Percentiles rank a stretch among this genome's conserved stretches.
Conservation (phyloP, 2,113 vertebrate species). For the Mola mola region DNA sequence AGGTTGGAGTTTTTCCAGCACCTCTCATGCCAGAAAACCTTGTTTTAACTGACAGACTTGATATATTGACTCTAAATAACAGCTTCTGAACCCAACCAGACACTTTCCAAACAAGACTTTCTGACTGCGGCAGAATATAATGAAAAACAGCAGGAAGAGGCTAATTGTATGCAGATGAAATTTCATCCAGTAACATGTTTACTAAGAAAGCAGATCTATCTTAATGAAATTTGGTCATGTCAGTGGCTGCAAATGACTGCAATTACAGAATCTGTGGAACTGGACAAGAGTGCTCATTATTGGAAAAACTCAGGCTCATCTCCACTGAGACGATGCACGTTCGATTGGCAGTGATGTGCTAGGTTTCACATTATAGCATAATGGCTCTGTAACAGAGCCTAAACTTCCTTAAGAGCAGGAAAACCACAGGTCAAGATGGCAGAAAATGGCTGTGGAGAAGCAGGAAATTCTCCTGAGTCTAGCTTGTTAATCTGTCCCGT, state of each 20-base stretch:
- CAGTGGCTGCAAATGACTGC: constrained; percentile 35
- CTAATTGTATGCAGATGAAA: constrained; percentile 57
- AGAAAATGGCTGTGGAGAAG: constrained; percentile 1
- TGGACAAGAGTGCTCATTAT: constrained; percentile 3
- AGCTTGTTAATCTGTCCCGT: too few relatives aligned
- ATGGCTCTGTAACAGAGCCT: constrained; percentile 55
- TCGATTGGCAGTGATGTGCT: constrained; percentile 6
- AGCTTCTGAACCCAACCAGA: neutral
- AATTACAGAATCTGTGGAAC: constrained; percentile 41
- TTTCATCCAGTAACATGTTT: constrained; percentile 56
- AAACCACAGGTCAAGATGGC: neutral
- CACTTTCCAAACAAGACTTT: constrained; percentile 1
- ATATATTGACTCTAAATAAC: neutral
- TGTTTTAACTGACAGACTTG: neutral
- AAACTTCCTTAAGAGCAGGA: constrained; percentile 33
- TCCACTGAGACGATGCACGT: constrained; percentile 1
- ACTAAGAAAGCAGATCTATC: constrained; percentile 42
- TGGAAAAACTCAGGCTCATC: neutral
- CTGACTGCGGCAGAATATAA: neutral
- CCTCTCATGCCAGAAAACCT: neutral
- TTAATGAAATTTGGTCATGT: constrained; percentile 25
- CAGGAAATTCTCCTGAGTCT: too few relatives aligned
- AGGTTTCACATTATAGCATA: constrained; percentile 24
- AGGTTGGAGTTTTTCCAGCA: neutral
- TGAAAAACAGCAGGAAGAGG: constrained; percentile 15